phyloP scores from a whole-genome alignment of 2,797 vertebrate species.

The Leptodactylus fallax region DNA sequence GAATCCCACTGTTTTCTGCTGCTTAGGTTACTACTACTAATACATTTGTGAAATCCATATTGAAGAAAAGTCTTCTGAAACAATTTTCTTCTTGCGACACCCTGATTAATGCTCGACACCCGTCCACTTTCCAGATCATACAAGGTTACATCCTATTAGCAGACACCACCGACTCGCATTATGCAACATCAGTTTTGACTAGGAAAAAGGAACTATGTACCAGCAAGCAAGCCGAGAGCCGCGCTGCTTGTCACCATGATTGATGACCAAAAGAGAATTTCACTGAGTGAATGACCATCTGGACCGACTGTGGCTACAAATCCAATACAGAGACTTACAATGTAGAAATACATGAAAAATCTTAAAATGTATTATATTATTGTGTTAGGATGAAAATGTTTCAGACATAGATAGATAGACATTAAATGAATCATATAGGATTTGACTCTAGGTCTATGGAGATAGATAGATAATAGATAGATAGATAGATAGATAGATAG shows the following conservation, averaged over 20 bases:
- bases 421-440: too few species aligned
- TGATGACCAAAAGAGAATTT: conserved; percentile 50
- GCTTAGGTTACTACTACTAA: not conserved
- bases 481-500: not conserved
- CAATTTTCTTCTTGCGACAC: not conserved
- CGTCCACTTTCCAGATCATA: conserved; percentile 41
- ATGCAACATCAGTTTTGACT: conserved; percentile 58
- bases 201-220: conserved; percentile 20
- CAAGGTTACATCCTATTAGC: conserved; percentile 60
- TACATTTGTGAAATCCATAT: not conserved
- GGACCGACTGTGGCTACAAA: conserved; percentile 38
- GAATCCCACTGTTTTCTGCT: too few species aligned
- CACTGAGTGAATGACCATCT: conserved; percentile 58
- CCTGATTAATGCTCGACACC: conserved; percentile 26
- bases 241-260: conserved; percentile 55
- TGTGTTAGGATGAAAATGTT: too few species aligned
- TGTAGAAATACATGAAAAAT: not conserved
- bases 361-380: not conserved
- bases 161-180: conserved; percentile 53
- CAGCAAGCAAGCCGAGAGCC: conserved; percentile 45
- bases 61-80: not conserved
- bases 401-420: too few species aligned
- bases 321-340: conserved; percentile 16
- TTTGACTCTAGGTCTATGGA: too few species aligned
- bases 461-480: too few species aligned